Evolutionary conservation across 2,888 invertebrate genomes (phyloP), one percentile per base, ranked within the genome.

Genomic region (Microchrysa polita): DNA sequence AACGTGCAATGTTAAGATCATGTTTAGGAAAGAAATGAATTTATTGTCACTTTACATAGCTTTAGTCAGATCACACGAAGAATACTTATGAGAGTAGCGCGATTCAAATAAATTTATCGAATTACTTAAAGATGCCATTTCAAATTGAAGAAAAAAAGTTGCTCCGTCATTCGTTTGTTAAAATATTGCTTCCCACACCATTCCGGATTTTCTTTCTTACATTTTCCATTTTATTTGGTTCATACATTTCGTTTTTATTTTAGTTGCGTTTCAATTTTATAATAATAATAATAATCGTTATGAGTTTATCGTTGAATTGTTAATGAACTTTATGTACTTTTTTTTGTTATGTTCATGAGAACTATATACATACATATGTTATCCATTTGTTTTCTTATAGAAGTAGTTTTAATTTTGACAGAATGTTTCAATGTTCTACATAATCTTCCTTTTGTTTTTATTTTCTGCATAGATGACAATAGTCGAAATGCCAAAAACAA

Each of bases 171-270:
- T 84, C 83, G 83, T 82, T 76, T 85, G 84, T 81, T 76, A 61
- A 79, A 81, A 83, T 81, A 84, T 85, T 85, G 85, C 84, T 84
- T 84, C 83, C 85, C 85, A 84, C 84, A 85, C 85, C 85, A 85
- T 85, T 85, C 85, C 85, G 84, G 83, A 83, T 83, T 82, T 69
- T 72, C 14, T 71, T 59, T 72, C 42, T 72, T 42, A 18, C n/a
- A 34, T 34, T 34, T 34, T 81, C 82, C n/a, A n/a, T 80, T 81
- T 81, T 81, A 81, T 34, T 34, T 34, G 4, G 27, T 34, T 34
- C 27, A 7, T 34, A 5, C 2, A 34, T 34, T 34, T 34, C 22
- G 9, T 44, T 57, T 20, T 14, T 61, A 18, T 59, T 71, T 71
- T 23, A 27, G 44, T 72, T 60, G 44, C 16, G 55, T 67, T 67